Conservation (phyloP, 1,140 invertebrate species). For the Maconellicoccus hirsutus region DNA sequence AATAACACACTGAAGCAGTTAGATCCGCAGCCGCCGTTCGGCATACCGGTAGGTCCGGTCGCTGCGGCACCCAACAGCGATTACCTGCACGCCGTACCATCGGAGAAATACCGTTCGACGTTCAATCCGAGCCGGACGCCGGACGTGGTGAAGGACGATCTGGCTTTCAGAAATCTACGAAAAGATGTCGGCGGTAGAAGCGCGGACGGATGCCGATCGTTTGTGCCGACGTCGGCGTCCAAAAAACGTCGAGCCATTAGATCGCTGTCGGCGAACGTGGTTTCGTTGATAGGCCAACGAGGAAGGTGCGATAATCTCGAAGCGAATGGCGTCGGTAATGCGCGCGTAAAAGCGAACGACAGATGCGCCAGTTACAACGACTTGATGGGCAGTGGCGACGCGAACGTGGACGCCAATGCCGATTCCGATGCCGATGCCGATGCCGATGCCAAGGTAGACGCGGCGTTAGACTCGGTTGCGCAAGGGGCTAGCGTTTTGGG, state of each 20-base stretch:
- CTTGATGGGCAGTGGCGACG: neutral
- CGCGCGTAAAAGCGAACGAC: neutral
- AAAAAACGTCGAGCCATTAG: conserved; percentile 60
- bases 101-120: conserved; percentile 43
- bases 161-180: conserved; percentile 68
- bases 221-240: conserved; percentile 27
- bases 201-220: neutral
- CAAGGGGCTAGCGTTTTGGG: neutral
- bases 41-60: conserved; percentile 65
- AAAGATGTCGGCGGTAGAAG: too few species aligned
- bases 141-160: conserved; percentile 72
- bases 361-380: conserved; percentile 19
- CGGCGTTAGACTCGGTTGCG: neutral
- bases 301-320: conserved; percentile 22
- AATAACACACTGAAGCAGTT: conserved; percentile 55
- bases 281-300: conserved; percentile 44
- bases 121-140: conserved; percentile 56
- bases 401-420: neutral
- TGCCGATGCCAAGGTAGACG: neutral
- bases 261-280: conserved; percentile 68
- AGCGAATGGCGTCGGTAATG: neutral
- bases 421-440: too few species aligned
- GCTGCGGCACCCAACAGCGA: conserved; percentile 61
- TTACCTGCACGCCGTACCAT: conserved; percentile 64
- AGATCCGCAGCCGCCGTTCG: conserved; percentile 66